Evolutionary conservation across 2,797 vertebrate genomes (phyloP), one percentile per base, ranked within the genome.

Genomic region (Notolepis coatsorum): DNA sequence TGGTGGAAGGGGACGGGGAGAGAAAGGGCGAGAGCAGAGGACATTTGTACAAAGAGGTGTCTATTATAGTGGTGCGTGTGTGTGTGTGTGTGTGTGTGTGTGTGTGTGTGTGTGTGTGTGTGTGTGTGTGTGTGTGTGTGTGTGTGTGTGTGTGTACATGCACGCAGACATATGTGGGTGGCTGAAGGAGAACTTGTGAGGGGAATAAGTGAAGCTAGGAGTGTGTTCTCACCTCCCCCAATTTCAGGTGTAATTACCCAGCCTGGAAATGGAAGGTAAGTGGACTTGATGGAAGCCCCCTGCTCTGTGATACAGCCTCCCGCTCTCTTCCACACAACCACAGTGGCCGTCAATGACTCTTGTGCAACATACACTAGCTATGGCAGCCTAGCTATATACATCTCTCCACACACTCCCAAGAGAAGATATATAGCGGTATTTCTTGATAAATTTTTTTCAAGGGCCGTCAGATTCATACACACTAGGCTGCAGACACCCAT

Each of bases 191-290:
- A 76, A 84, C 88, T 68, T 74, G 73, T n/a, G 50, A 73, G 62
- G 51, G 64, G 30, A 33, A n/a, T n/a, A n/a, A 61, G 57, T 67
- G 62, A 39, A 73, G 58, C 59, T 48, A n/a, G n/a, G 56, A 52
- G 55, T 69, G 71, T 84, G 61, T 67, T 79, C 77, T 49, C 7
- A 52, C 67, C 55, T 68, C 70, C 47, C 59, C 67, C 88, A 79
- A 83, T 88, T 88, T 78, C 85, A 85, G 77, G 75, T 86, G 87
- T 89, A 91, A 90, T 90, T 86, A 89, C 88, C 74, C 61, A 41
- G 71, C 75, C 68, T 63, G 61, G 78, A 82, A 80, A 88, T 47
- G 55, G 81, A 75, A 79, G 65, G 77, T 84, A 86, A 89, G 80
- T 74, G 71, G 67, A 81, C 55, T 33, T 33, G 84, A 85, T 85